These are phyloP conservation scores for Cantharis nigra DNA, from an alignment of 2,888 invertebrate species.

Conservation along the genomic window DNA sequence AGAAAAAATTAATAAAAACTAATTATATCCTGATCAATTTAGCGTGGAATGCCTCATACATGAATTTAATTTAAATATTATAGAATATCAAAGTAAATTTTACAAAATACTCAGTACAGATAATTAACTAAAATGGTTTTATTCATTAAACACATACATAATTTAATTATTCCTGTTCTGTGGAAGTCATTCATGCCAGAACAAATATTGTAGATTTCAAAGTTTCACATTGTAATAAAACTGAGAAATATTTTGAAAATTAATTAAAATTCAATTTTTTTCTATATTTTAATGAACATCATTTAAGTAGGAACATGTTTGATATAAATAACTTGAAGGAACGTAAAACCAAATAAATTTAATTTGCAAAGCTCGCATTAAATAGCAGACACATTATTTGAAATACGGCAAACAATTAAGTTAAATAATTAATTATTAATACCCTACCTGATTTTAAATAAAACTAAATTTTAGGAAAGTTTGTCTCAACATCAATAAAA, in stretches of 20 bases:
- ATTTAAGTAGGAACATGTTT: neutral
- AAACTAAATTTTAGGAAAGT: neutral
- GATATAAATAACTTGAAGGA: neutral
- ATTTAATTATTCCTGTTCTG: neutral
- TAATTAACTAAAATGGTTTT: neutral
- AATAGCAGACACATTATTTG: neutral
- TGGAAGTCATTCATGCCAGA: neutral
- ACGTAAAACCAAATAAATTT: neutral
- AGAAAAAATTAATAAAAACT: no score
- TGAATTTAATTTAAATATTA: no score
- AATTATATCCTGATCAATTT: no score
- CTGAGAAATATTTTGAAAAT: neutral
- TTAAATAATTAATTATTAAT: neutral
- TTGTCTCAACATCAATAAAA: neutral
- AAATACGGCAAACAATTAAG: neutral
- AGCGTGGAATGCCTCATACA: no score
- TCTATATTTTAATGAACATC: neutral
- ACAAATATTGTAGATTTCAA: neutral
- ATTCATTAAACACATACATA: neutral
- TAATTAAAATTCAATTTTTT: neutral
- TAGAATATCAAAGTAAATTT: neutral
- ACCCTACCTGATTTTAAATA: neutral
- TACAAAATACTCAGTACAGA: neutral
- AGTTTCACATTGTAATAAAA: neutral
- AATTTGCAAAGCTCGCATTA: neutral